A percentile compares a stretch with the other conserved stretches of the same genome.
Evolutionary conservation across 2,888 invertebrate species (phyloP).

Genomic region (Timandra comae): DNA sequence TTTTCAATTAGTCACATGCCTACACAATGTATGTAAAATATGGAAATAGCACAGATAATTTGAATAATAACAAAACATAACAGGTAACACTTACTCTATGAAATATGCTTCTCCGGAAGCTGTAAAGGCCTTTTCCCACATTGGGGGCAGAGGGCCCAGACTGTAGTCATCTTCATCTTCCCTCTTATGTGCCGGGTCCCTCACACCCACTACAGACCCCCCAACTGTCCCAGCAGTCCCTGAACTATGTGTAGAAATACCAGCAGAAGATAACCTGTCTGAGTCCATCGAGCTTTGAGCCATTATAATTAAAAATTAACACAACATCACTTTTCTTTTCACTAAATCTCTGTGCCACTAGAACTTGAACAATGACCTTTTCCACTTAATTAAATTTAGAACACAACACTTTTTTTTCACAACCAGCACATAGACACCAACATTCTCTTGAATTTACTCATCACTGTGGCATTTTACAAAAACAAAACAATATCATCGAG

Average conservation of each 20-base stretch:
- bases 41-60: no score
- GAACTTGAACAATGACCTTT: conserved; percentile 14
- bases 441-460: conserved; percentile 47
- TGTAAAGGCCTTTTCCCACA: conserved; percentile 99
- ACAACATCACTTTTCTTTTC: conserved; percentile 15
- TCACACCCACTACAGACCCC: conserved; percentile 67
- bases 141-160: conserved; percentile 92
- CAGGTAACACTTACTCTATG: conserved; percentile 92
- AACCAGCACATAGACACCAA: conserved; percentile 13
- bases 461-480: conserved; percentile 53
- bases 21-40: no score
- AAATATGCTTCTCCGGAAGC: conserved; percentile 98
- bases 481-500: conserved; percentile 65
- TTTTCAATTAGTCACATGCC: no score
- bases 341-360: no score
- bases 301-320: conserved; percentile 33
- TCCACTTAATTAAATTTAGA: conserved; percentile 24
- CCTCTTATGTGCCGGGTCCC: conserved; percentile 56
- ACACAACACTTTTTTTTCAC: conserved; percentile 21
- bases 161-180: conserved; percentile 84
- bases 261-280: conserved; percentile 68
- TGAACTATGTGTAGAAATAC: conserved; percentile 69
- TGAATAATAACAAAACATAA: no score
- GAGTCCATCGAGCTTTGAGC: conserved; percentile 69
- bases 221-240: conserved; percentile 67